These are phyloP conservation scores for Entomyzon cyanotis DNA, from an alignment of 2,113 vertebrate genomes.

Conservation along the genomic window DNA sequence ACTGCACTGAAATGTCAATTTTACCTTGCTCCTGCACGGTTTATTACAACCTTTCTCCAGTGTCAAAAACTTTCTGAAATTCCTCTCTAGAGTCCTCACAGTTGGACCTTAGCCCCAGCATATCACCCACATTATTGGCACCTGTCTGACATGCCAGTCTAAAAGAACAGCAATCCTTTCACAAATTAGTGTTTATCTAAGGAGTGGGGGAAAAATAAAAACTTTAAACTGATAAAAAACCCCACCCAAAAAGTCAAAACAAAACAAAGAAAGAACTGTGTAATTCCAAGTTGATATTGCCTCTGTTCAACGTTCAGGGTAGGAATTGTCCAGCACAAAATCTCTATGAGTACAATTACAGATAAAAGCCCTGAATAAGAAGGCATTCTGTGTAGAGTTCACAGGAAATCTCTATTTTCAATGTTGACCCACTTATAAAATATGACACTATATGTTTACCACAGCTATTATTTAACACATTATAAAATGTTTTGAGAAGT, in stretches of 20 bases:
- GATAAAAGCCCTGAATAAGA: neutral
- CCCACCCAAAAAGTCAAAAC: fast-evolving
- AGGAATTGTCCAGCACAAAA: neutral
- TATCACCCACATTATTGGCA: neutral
- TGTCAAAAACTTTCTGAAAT: neutral
- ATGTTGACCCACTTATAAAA: neutral
- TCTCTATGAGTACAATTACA: neutral
- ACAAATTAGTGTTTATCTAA: neutral
- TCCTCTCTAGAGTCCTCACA: neutral
- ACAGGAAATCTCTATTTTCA: neutral
- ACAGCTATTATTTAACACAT: neutral
- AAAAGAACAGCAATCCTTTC: neutral
- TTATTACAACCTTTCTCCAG: neutral
- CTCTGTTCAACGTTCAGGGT: neutral
- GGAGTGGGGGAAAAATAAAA: neutral
- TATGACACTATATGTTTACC: neutral
- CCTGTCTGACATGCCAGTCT: neutral
- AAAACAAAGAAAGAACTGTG: neutral
- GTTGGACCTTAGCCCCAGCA: neutral
- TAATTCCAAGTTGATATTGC: neutral
- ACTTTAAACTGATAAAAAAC: neutral
- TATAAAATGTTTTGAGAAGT: neutral
- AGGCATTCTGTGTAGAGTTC: neutral
- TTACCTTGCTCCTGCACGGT: neutral
- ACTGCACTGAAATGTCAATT: neutral